A percentile compares a stretch with the other conserved stretches of the same genome.
Evolutionary conservation across 2,797 vertebrate species (phyloP).

Genomic region (Cirrhinus mrigala): DNA sequence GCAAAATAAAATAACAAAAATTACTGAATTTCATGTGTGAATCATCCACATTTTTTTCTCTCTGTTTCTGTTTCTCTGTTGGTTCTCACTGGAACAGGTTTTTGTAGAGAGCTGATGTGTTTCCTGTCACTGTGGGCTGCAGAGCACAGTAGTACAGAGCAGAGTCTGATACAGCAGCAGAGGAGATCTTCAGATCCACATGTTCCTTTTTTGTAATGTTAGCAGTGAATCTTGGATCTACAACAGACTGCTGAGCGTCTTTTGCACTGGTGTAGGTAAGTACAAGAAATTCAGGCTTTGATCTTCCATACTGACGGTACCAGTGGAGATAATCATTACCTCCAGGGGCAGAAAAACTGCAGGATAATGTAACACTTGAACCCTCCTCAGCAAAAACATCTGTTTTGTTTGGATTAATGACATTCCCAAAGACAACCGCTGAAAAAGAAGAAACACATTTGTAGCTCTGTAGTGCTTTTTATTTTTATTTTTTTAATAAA

Average conservation of each 20-base stretch:
- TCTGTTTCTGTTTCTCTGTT: neutral
- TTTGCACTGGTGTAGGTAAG: neutral
- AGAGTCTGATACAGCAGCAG: neutral
- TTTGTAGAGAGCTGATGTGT: conserved; percentile 9
- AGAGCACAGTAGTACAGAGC: too few relatives aligned
- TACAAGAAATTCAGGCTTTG: conserved; percentile 4
- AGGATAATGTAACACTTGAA: neutral
- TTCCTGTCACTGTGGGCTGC: too few relatives aligned
- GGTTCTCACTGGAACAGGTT: neutral
- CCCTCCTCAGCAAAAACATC: neutral
- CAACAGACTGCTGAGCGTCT: neutral
- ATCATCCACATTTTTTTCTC: too few relatives aligned
- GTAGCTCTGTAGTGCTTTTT: too few relatives aligned
- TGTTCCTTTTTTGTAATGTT: neutral
- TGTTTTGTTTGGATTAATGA: neutral
- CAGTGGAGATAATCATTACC: neutral
- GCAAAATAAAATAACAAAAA: too few relatives aligned
- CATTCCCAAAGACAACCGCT: neutral
- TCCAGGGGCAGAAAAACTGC: neutral
- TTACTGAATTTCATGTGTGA: too few relatives aligned
- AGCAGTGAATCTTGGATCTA: neutral
- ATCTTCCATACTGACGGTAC: too few relatives aligned
- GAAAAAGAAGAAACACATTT: neutral
- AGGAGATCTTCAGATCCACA: conserved; percentile 2
- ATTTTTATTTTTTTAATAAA: neutral